Evolutionary conservation across 2,797 vertebrate species (phyloP).

Genomic region (Rhadinocentrus ornatus): DNA sequence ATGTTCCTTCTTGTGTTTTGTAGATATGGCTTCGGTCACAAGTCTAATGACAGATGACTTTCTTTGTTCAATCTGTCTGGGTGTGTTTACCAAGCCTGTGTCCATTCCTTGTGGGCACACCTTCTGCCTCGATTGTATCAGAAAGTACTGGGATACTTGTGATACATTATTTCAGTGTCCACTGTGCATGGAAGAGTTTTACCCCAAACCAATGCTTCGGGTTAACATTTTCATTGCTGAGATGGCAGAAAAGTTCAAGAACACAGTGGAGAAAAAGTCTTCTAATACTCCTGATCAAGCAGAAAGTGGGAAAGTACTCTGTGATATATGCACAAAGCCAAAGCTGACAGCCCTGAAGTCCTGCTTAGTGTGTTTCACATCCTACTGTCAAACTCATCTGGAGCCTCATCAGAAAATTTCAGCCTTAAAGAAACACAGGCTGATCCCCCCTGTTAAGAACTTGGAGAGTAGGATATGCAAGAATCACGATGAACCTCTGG

Average conservation of each 20-base stretch:
- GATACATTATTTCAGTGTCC: constrained; percentile 39
- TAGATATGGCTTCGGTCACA: constrained; percentile 52
- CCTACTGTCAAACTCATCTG: constrained; percentile 70
- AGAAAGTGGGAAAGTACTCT: constrained; percentile 53
- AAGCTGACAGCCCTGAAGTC: constrained; percentile 60
- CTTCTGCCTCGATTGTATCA: constrained; percentile 63
- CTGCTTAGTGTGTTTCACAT: constrained; percentile 70
- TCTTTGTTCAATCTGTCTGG: constrained; percentile 65
- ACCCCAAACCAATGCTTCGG: constrained; percentile 38
- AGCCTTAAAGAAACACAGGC: constrained; percentile 69
- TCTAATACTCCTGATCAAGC: neutral
- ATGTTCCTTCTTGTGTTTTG: neutral
- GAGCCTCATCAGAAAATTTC: constrained; percentile 58
- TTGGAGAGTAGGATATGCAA: constrained; percentile 66
- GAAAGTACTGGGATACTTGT: constrained; percentile 35
- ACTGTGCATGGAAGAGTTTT: constrained; percentile 49
- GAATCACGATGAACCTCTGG: constrained; percentile 54
- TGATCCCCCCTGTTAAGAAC: constrained; percentile 66
- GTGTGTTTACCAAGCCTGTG: constrained; percentile 60
- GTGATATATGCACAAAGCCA: constrained; percentile 41
- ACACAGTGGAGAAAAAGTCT: neutral
- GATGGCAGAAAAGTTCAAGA: constrained; percentile 26
- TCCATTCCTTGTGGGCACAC: constrained; percentile 67
- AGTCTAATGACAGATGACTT: constrained; percentile 37
- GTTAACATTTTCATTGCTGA: constrained; percentile 58